A percentile compares a stretch with the other conserved stretches of the same genome.
Conservation (phyloP, 2,797 vertebrate species). For the Poeciliopsis gracilis region DNA sequence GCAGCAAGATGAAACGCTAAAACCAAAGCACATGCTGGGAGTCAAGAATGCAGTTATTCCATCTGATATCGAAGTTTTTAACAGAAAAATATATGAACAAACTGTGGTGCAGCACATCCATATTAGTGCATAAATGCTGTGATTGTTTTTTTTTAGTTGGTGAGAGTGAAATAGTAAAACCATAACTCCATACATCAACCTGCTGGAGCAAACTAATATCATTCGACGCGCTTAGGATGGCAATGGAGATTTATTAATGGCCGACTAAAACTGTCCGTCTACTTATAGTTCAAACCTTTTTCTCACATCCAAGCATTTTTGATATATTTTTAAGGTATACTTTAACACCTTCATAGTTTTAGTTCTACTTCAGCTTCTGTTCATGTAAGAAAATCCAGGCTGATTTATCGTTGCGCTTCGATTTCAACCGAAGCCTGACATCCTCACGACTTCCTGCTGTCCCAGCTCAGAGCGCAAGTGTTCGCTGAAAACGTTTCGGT, state of each 20-base stretch:
- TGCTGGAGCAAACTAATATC: neutral
- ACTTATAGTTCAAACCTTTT: neutral
- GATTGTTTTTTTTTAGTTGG: neutral
- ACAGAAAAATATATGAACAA: neutral
- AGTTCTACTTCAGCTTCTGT: neutral
- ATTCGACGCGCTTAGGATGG: neutral
- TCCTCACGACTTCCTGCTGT: neutral
- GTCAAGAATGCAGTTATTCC: constrained; percentile 16
- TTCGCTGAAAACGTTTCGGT: neutral
- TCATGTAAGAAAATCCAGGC: too few species aligned
- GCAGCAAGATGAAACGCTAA: constrained; percentile 36
- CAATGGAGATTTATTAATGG: neutral
- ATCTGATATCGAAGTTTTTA: constrained; percentile 14
- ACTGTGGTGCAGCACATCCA: neutral
- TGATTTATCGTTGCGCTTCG: too few species aligned
- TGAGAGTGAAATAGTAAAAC: neutral
- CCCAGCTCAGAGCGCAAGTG: neutral
- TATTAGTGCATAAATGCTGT: neutral
- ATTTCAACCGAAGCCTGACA: neutral
- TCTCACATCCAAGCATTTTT: neutral
- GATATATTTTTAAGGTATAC: neutral
- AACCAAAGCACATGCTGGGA: constrained; percentile 14
- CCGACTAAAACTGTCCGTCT: neutral
- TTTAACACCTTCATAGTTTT: neutral
- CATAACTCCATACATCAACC: neutral